A percentile compares a stretch with the other conserved stretches of the same genome.
These are phyloP conservation scores for Trinorchestia longiramus DNA, from an alignment of 1,140 invertebrate genomes.

Conservation along the genomic window DNA sequence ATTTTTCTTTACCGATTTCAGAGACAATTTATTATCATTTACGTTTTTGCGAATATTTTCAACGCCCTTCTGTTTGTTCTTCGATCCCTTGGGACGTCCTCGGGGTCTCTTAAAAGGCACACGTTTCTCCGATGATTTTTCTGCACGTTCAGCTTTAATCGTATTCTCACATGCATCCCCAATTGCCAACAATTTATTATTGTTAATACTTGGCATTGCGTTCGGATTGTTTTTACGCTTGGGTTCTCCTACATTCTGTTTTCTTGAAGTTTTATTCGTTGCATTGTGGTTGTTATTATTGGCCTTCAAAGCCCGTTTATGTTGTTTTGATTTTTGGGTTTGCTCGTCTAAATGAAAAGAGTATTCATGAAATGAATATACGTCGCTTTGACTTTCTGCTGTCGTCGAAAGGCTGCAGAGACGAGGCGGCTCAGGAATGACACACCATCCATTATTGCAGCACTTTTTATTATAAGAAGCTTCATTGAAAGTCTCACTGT, in stretches of 20 bases:
- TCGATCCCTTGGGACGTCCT: conserved; percentile 34
- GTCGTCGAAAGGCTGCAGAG: neutral
- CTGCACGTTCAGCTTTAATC: neutral
- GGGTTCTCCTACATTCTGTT: neutral
- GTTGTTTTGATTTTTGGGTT: neutral
- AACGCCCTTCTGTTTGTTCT: neutral
- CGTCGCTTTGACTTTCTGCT: neutral
- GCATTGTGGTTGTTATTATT: neutral
- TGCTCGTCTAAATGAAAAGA: neutral
- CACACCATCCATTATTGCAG: neutral
- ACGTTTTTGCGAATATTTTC: neutral
- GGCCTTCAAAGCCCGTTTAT: neutral
- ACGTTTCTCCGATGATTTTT: neutral
- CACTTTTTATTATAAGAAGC: neutral
- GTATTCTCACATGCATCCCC: neutral
- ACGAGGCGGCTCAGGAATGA: neutral
- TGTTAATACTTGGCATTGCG: neutral
- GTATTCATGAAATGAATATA: neutral
- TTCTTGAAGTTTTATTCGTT: neutral
- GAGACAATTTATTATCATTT: neutral
- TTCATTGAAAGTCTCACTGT: neutral
- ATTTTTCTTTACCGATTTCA: neutral
- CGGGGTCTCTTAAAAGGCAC: neutral
- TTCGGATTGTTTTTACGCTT: neutral
- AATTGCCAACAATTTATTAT: neutral